These are phyloP conservation scores for Alauda arvensis DNA, from an alignment of 2,797 vertebrate genomes.

Conservation along the genomic window DNA sequence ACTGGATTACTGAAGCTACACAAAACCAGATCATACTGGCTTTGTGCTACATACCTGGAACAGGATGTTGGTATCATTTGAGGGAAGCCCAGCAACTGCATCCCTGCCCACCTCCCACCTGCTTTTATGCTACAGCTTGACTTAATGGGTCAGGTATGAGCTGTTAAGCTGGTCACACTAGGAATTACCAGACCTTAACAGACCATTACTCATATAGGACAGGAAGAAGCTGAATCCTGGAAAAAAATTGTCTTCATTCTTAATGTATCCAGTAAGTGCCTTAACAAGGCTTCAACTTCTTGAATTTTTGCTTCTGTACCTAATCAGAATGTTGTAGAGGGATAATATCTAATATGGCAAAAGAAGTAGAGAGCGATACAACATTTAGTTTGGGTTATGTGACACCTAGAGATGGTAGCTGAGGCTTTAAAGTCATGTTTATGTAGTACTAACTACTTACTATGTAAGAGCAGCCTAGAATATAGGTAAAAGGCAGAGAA, in stretches of 20 bases:
- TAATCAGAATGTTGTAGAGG: background rate
- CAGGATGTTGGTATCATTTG: background rate
- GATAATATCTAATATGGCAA: background rate
- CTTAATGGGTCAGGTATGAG: background rate
- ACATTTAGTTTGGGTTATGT: background rate
- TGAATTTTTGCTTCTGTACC: background rate
- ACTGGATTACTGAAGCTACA: background rate
- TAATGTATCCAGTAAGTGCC: background rate
- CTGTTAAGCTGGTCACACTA: background rate
- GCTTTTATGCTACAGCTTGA: background rate
- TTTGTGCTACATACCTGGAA: background rate
- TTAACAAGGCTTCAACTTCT: background rate
- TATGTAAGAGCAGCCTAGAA: background rate
- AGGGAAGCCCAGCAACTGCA: background rate
- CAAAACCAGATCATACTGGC: background rate
- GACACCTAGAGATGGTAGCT: background rate
- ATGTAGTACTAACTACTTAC: background rate
- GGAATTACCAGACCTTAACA: background rate
- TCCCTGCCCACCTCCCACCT: background rate
- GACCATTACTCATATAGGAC: background rate
- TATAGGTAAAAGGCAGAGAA: background rate
- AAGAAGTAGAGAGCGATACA: background rate
- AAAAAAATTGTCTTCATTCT: background rate
- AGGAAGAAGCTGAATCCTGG: background rate
- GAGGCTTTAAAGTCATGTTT: background rate